Evolutionary conservation across 2,113 vertebrate genomes (phyloP).

Genomic region (Raphicerus campestris): DNA sequence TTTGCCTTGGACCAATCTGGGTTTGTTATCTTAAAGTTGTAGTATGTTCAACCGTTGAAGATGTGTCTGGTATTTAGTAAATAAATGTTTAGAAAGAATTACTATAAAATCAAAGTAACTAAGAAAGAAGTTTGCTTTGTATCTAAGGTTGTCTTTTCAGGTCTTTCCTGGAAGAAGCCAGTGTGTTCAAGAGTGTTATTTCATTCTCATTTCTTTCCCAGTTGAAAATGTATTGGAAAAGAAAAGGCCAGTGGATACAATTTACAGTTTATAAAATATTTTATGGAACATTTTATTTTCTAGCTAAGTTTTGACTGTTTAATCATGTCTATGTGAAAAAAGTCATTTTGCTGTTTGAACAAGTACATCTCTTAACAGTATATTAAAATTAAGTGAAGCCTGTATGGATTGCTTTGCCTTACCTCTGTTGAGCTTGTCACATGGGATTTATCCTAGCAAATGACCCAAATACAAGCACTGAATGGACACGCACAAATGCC

Average conservation of each 20-base stretch:
- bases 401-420: background rate
- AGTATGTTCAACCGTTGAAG: background rate
- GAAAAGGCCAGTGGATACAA: background rate
- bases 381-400: conserved; percentile 34
- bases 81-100: conserved; percentile 6
- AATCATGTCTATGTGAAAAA: background rate
- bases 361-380: conserved; percentile 39
- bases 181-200: background rate
- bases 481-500: conserved; percentile 72
- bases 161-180: background rate
- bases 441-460: conserved; percentile 77
- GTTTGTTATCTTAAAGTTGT: conserved; percentile 8
- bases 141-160: background rate
- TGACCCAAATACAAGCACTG: conserved; percentile 77
- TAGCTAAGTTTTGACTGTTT: conserved; percentile 22
- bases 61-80: background rate
- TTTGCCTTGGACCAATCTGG: background rate
- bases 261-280: conserved; percentile 28
- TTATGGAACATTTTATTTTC: background rate
- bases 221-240: background rate
- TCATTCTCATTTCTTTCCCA: background rate
- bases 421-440: conserved; percentile 68
- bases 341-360: conserved; percentile 10
- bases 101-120: background rate
- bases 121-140: background rate